Conservation (phyloP, 2,888 invertebrate species). For the Epicampocera succincta region DNA sequence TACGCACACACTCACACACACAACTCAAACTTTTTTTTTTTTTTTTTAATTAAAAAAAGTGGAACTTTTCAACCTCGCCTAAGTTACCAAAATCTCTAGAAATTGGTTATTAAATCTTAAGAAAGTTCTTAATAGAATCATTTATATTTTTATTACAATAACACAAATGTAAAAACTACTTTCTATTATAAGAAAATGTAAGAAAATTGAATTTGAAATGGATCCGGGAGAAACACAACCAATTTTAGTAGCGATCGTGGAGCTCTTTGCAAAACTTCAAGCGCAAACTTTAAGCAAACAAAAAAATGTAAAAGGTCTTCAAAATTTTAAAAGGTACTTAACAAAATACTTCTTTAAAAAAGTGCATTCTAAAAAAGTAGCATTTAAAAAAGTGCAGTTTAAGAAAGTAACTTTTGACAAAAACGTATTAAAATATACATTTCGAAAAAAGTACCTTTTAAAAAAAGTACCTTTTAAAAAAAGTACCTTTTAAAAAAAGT, state of each 20-base stretch:
- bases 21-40: conserved; percentile 11
- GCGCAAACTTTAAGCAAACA: no score
- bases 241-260: neutral
- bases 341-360: no score
- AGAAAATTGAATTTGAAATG: conserved; percentile 26
- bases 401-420: no score
- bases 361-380: no score
- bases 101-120: conserved; percentile 63
- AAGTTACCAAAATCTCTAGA: conserved; percentile 67
- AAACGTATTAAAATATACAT: no score
- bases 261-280: no score
- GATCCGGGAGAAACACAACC: neutral
- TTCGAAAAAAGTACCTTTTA: no score
- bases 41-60: conserved; percentile 38
- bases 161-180: conserved; percentile 12
- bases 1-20: neutral
- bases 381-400: no score
- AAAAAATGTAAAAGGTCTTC: no score
- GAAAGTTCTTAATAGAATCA: conserved; percentile 44
- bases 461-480: no score
- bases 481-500: no score
- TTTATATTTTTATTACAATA: conserved; percentile 3
- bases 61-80: conserved; percentile 72
- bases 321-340: no score
- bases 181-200: conserved; percentile 41